A percentile compares a stretch with the other conserved stretches of the same genome.
These are phyloP conservation scores for Chrysina gloriosa DNA, from an alignment of 2,888 invertebrate genomes.

Conservation along the genomic window DNA sequence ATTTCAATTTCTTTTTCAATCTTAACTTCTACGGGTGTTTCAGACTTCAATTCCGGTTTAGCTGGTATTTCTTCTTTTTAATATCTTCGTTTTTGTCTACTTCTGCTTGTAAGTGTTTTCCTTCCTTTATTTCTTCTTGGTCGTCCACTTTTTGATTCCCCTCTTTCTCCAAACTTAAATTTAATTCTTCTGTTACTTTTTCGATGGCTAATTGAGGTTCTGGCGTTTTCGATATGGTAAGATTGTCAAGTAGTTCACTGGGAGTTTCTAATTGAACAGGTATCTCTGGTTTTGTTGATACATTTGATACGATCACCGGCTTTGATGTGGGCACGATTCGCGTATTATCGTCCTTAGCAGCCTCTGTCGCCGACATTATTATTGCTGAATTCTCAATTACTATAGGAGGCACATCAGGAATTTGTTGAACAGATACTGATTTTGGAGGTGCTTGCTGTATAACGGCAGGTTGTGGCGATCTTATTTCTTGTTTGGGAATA, in stretches of 20 bases:
- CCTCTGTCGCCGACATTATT: constrained; percentile 12
- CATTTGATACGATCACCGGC: constrained; percentile 64
- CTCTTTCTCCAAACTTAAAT: constrained; percentile 56
- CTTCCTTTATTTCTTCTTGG: constrained; percentile 49
- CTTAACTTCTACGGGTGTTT: constrained; percentile 50
- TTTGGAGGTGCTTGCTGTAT: constrained; percentile 41
- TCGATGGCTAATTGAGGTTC: constrained; percentile 53
- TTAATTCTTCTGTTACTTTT: constrained; percentile 59
- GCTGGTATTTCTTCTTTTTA: constrained; percentile 46
- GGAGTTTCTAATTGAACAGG: constrained; percentile 30
- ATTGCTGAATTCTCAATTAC: constrained; percentile 8
- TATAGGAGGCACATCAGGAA: constrained; percentile 1
- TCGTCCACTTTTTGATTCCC: constrained; percentile 43
- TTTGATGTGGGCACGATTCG: constrained; percentile 65
- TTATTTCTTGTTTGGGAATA: constrained; percentile 21
- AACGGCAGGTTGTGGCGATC: constrained; percentile 42
- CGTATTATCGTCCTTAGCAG: constrained; percentile 44
- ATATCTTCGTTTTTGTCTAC: not conserved
- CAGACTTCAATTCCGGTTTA: constrained; percentile 51
- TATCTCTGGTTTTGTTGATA: constrained; percentile 47
- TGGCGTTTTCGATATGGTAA: not conserved
- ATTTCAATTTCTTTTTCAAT: constrained; percentile 49
- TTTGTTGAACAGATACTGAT: constrained; percentile 8
- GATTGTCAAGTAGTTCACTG: not conserved
- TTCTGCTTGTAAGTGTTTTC: constrained; percentile 39